Evolutionary conservation across 2,797 vertebrate genomes (phyloP).

Genomic region (Argentina silus): DNA sequence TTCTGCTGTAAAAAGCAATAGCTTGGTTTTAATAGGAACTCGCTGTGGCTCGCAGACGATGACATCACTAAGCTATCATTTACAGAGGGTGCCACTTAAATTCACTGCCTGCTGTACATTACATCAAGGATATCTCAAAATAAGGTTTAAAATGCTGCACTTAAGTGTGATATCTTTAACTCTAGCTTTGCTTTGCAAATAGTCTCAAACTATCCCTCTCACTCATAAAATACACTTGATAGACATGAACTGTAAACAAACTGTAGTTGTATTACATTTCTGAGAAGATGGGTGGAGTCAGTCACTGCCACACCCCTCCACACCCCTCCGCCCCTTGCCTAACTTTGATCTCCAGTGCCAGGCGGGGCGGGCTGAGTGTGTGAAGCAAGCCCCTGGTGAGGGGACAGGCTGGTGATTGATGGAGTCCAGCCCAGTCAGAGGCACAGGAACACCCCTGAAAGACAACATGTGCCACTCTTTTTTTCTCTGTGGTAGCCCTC

Average conservation of each 20-base stretch:
- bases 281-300: conserved; percentile 37
- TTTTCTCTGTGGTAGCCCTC: conserved; percentile 49
- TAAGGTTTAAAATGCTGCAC: conserved; percentile 30
- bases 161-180: neutral
- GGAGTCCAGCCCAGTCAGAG: conserved; percentile 49
- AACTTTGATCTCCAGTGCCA: conserved; percentile 67
- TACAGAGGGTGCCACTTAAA: conserved; percentile 2
- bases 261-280: conserved; percentile 12
- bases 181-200: neutral
- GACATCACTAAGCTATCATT: conserved; percentile 33
- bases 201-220: neutral
- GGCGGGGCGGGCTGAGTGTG: conserved; percentile 67
- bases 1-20: neutral
- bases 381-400: conserved; percentile 75
- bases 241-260: conserved; percentile 12
- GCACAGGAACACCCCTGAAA: conserved; percentile 63
- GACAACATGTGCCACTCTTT: conserved; percentile 59
- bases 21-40: conserved; percentile 22
- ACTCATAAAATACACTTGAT: neutral
- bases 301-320: conserved; percentile 29
- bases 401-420: conserved; percentile 76
- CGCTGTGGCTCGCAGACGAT: conserved; percentile 18
- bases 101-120: neutral
- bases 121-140: conserved; percentile 29
- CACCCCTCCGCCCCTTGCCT: conserved; percentile 33